Base-by-base conservation (phyloP, 2,888 invertebrate genomes). In the Euproctis similis region DNA sequence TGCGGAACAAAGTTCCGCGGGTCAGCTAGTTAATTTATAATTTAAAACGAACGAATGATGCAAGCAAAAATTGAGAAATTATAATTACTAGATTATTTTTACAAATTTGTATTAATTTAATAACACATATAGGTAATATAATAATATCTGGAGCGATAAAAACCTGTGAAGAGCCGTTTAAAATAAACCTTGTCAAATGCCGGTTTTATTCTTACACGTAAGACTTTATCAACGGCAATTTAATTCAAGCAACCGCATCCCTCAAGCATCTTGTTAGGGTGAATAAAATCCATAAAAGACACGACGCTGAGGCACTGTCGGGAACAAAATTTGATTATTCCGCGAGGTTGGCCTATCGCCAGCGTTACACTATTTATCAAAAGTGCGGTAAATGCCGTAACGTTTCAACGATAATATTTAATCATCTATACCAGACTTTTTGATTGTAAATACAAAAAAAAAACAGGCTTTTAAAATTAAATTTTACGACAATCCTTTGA, bases 311-410 rank as follows among this genome's bases (percentile, higher is more conserved):
- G 60, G 59, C 46, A 76, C 56, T 65, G 74, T 67, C 55, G 68
- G 71, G 73, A 62, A 70, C 66, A 57, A 74, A 76, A 84, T 84
- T 81, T 78, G 80, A 82, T 84, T 82, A 84, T 82, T 81, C 78
- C 80, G 68, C 80, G 75, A 80, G 75, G 80, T 76, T 81, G 81
- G 82, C 78, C 81, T 81, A 81, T 76, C 80, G 80, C 81, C 81
- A 78, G 61, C 65, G 60, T 62, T 64, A 57, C 67, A 77, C 81
- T 80, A 82, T 82, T 81, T 80, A 84, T 82, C 78, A 81, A 70
- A 63, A 59, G 65, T 67, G 68, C 70, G 67, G 71, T 50, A 56
- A 13, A 65, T n/a, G 60, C 68, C 52, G 70, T 71, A 70, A 72
- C 71, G 68, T 71, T 75, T 80, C 78, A 81, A 77, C 71, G 70